These are phyloP conservation scores for Colletes latitarsis DNA, from an alignment of 1,140 invertebrate genomes.

Conservation along the genomic window DNA sequence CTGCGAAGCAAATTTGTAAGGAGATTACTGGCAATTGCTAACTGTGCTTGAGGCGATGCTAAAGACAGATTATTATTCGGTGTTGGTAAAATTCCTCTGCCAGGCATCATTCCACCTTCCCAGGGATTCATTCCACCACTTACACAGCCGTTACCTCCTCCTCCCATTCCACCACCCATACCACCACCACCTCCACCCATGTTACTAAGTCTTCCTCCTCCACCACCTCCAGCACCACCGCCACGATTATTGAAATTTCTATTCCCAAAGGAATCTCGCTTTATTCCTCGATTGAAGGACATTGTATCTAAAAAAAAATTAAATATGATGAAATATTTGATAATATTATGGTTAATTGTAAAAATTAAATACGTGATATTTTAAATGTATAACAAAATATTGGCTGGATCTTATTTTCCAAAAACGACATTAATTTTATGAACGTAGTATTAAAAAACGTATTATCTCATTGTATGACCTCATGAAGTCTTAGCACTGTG, in stretches of 20 bases:
- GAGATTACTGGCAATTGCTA: constrained; percentile 80
- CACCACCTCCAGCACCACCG: constrained; percentile 52
- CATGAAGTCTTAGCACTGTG: neutral
- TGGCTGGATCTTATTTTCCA: neutral
- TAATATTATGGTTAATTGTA: neutral
- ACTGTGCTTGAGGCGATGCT: constrained; percentile 79
- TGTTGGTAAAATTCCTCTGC: constrained; percentile 78
- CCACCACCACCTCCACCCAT: constrained; percentile 60
- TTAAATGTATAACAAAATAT: neutral
- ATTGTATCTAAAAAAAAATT: constrained; percentile 52
- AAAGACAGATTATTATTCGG: constrained; percentile 78
- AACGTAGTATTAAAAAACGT: neutral
- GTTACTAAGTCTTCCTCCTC: constrained; percentile 68
- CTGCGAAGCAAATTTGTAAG: constrained; percentile 78
- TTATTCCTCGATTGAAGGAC: constrained; percentile 78
- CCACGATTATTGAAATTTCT: constrained; percentile 71
- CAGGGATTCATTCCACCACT: constrained; percentile 79
- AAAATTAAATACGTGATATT: neutral
- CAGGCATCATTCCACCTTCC: constrained; percentile 81
- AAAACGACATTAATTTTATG: no score
- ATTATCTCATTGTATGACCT: neutral
- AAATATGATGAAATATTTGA: neutral
- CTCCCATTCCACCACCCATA: constrained; percentile 59
- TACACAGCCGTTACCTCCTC: constrained; percentile 61
- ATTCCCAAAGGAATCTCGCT: constrained; percentile 75